Evolutionary conservation across 35 echinoderm and acorn worm species (phyloP), one percentile per base, ranked within the genome.

Genomic region (Ophiothrix spiculata): DNA sequence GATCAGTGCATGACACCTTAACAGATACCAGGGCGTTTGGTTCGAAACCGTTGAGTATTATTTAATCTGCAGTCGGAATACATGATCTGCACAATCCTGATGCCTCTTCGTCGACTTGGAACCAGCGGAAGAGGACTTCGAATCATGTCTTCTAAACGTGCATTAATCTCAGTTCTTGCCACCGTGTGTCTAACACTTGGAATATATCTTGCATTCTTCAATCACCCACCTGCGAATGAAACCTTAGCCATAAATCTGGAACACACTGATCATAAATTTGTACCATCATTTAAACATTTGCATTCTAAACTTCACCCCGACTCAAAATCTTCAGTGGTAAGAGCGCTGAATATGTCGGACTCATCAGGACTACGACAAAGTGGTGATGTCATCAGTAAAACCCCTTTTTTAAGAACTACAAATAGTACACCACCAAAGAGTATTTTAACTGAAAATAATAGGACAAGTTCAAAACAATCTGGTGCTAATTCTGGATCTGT

Each of bases 131-230:
- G 60, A 69, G 60, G 60, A 28, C 23, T 69, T 69, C 17, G 60
- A 69, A 69, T 69, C 60, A 90, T 90, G 88, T 32, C 88, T 10
- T 82, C 73, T 19, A 90, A 89, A 90, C 88, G 88, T 17, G 38
- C 83, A 32, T 23, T 83, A 21, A 75, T 87, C 19, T 64, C 78
- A 23, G 78, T 86, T 31, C 21, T 94, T 34, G 76, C 42, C 41
- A 79, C 80, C 13, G 37, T 87, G 35, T 69, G 75, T n/a, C 31
- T 90, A 13, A 56, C 84, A 0, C 41, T 83, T 10, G 92, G 92
- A 11, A 37, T 89, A 28, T 94, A 94, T 46, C 25, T 94, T 1
- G 80, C 38, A 8, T 94, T 90, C 75, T 94, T 94, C 34, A 89
- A 94, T 35, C 92, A 87, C 45, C 86, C 89, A 64, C 78, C 92